Base-by-base conservation (phyloP, 2,888 invertebrate species). In the Idaea aversata region DNA sequence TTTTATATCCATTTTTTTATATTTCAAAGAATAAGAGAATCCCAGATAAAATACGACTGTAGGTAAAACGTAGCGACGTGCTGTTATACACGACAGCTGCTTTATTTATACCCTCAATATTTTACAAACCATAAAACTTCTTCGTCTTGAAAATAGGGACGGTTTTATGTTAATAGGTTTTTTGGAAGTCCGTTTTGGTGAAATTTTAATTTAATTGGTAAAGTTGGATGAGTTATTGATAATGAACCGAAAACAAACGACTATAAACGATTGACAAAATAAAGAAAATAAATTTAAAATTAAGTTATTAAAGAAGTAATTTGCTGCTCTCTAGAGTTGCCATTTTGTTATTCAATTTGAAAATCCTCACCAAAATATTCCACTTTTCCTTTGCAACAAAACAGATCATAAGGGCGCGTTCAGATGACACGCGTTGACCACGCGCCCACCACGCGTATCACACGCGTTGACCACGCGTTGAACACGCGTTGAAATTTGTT, bases 121-220 rank as follows among this genome's bases (percentile, higher is more conserved):
- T 91, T 91, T 88, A 91, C 90, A 91, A 91, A 88, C 88, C 91
- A 90, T 91, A 91, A 91, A 91, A 91, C 88, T 90, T 88, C 82
- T 80, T 80, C 79, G 85, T 81, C 84, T 85, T 85, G 85, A 86
- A 89, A 90, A 88, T 87, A 88, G 86, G 83, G 82, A 88, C 88
- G 84, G 87, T 87, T 91, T 90, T 88, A 90, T 86, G 88, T 86
- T 89, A 88, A 89, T 88, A 89, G 84, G 86, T 89, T 84, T 84
- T 80, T 83, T 79, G 72, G 75, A 72, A 80, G 78, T 77, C 77
- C 75, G 73, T 72, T 70, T 69, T 68, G 71, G 73, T 70, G 72
- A 77, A 75, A 77, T 77, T 75, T 72, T 72, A 75, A 77, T 77
- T 75, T 72, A 74, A 72, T 74, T 74, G 74, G 70, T 65, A 70